Conservation (phyloP, 2,888 invertebrate species). For the Melanostoma scalare region DNA sequence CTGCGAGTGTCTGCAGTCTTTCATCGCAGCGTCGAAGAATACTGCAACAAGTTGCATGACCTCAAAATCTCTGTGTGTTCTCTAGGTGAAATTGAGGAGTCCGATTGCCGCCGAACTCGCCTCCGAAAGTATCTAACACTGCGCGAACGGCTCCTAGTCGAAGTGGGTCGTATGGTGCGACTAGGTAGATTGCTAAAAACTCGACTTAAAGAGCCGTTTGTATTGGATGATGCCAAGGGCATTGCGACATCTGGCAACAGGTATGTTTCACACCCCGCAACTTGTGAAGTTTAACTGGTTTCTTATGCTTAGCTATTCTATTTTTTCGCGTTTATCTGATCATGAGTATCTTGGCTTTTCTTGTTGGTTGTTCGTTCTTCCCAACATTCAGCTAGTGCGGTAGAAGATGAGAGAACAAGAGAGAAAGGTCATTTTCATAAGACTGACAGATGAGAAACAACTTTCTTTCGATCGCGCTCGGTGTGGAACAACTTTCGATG, state of each 20-base stretch:
- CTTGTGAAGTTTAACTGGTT: slow-evolving; percentile 62
- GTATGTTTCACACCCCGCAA: slow-evolving; percentile 74
- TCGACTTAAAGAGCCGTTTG: slow-evolving; percentile 86
- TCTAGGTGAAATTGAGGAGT: slow-evolving; percentile 81
- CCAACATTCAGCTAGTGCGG: slow-evolving; percentile 20
- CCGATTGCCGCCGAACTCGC: slow-evolving; percentile 81
- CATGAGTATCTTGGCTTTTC: slow-evolving; percentile 47
- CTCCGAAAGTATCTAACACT: slow-evolving; percentile 84
- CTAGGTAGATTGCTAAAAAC: slow-evolving; percentile 87
- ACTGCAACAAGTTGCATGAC: slow-evolving; percentile 85
- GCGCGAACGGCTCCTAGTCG: slow-evolving; percentile 86
- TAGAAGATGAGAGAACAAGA: slow-evolving; percentile 39
- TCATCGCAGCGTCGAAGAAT: slow-evolving; percentile 87
- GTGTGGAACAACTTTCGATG: slow-evolving; percentile 66
- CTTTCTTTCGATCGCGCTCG: slow-evolving; percentile 57
- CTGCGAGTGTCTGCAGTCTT: slow-evolving; percentile 90
- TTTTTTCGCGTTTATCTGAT: slow-evolving; percentile 9
- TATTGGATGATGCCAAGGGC: slow-evolving; percentile 78
- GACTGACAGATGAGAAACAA: slow-evolving; percentile 67
- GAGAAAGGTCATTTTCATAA: slow-evolving; percentile 64
- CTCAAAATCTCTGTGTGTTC: slow-evolving; percentile 84
- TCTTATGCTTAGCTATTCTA: slow-evolving; percentile 11
- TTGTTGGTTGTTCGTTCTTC: slow-evolving; percentile 2
- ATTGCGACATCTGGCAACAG: slow-evolving; percentile 76
- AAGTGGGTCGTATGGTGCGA: slow-evolving; percentile 88